Evolutionary conservation across 2,113 vertebrate species (phyloP), one percentile per base, ranked within the genome.

Genomic region (Phylloscopus whistleri): DNA sequence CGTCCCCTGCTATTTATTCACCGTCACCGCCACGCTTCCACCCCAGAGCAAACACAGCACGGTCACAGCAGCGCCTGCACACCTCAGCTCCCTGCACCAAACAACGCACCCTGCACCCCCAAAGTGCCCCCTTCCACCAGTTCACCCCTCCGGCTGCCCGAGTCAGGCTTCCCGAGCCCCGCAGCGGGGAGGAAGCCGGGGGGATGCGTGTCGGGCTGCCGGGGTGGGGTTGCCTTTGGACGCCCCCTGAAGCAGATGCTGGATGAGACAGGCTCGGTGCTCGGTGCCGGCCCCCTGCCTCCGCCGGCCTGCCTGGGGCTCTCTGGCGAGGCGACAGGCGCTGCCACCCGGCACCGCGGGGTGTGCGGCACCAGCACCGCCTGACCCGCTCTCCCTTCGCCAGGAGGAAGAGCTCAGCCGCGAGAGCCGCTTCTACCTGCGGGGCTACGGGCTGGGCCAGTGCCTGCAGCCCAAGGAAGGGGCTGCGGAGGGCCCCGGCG

Each of bases 381-480:
- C 84, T 96, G 58, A 95, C 7, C 2, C 59, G 51, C 60, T 89
- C 77, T 94, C 75, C 53, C 93, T 66, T 67, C 22, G 3, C 76
- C 97, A 99, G 97, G 98, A 99, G 78, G 98, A 99, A 81, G 97
- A 99, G 96, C 97, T 98, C 13, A 96, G 98, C 92, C 98, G 95
- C 0, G 98, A 98, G 82, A 98, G 98, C 31, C 98, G 97, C 48
- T 98, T 99, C 97, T 99, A 99, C 96, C 98, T 99, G 95, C 98
- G 95, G 53, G 98, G 98, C 88, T 99, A 99, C 2, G 98, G 98
- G 87, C 94, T 99, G 88, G 98, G 98, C 52, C 99, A 98, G 79
- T 99, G 98, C 94, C 96, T 99, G 92, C 98, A 98, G 96, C 93
- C 94, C 6, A 98, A 98, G 90, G 98, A 99, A 1, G 96, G 97